Evolutionary conservation across 2,113 vertebrate species (phyloP).

Genomic region (human): DNA sequence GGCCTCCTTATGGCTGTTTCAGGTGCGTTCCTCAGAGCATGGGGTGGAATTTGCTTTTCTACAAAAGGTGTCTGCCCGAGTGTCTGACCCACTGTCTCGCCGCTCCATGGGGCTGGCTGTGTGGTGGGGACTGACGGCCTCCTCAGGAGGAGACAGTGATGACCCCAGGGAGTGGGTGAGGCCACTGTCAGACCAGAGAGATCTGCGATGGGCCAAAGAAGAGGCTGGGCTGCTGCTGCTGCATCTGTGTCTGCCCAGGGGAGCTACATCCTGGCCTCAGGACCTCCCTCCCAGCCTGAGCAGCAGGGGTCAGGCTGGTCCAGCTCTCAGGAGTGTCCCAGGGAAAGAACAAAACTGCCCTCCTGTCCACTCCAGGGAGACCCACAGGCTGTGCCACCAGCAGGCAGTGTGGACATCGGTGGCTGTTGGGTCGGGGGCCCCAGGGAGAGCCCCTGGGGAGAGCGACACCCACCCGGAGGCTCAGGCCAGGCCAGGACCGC

Average conservation of each 20-base stretch:
- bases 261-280: neutral
- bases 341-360: neutral
- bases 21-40: rapidly evolving
- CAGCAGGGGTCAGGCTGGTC: too few species aligned
- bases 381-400: too few species aligned
- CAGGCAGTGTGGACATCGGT: too few species aligned
- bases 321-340: neutral
- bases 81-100: neutral
- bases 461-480: neutral
- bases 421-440: too few species aligned
- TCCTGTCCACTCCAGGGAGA: neutral
- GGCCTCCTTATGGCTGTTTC: rapidly evolving
- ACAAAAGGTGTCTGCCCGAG: neutral
- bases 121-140: neutral
- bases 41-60: neutral
- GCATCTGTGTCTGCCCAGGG: neutral
- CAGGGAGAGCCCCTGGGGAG: neutral
- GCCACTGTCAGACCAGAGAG: neutral
- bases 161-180: neutral
- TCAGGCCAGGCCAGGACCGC: neutral
- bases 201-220: too few species aligned
- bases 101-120: neutral
- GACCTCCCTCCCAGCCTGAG: neutral
- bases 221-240: neutral
- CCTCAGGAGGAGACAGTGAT: neutral